Base-by-base conservation (phyloP, 2,888 invertebrate genomes). In the Caenorhabditis drosophilae region DNA sequence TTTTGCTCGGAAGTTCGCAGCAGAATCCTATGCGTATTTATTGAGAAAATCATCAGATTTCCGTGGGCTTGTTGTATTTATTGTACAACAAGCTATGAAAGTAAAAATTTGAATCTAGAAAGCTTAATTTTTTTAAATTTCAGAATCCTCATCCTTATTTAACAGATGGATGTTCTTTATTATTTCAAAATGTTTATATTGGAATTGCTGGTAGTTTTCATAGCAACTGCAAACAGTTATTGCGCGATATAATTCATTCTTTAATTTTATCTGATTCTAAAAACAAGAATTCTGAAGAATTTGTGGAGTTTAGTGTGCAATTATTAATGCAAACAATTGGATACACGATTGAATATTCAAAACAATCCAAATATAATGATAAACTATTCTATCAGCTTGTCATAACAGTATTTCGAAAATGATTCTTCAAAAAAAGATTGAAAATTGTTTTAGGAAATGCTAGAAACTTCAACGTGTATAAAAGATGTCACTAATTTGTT, bases 1-100 rank as follows among this genome's bases (percentile, higher is more conserved):
- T 66, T 92, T 93, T 83, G 89, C 96, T 22, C 90, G 91, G 74
- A 90, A 90, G 81, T 97, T 96, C 88, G 93, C 95, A 4, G 92
- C 93, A 0, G 94, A 96, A 85, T 92, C 93, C 85, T 95, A 96
- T 87, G 91, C 95, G 0, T 96, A 93, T 87, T 90, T 97, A 1
- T 91, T 93, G 2, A 87, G 95, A 70, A 86, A 86, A 82, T 84
- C 85, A 46, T 67, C 61, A 4, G 67, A 64, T 45, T 49, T 79
- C 16, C 53, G 57, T 4, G 62, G 67, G n/a, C 34, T 75, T n/a
- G 42, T 55, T 4, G 16, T 25, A 11, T 75, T 67, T 38, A 58
- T 78, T 7, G 52, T 61, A n/a, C 58, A 62, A 18, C 64, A 74
- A 45, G 59, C 76, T 1, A 57, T 51, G 20, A 72, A 69, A 22